phyloP scores from a whole-genome alignment of 2,113 vertebrate species.

The Cyrtonyx montezumae region DNA sequence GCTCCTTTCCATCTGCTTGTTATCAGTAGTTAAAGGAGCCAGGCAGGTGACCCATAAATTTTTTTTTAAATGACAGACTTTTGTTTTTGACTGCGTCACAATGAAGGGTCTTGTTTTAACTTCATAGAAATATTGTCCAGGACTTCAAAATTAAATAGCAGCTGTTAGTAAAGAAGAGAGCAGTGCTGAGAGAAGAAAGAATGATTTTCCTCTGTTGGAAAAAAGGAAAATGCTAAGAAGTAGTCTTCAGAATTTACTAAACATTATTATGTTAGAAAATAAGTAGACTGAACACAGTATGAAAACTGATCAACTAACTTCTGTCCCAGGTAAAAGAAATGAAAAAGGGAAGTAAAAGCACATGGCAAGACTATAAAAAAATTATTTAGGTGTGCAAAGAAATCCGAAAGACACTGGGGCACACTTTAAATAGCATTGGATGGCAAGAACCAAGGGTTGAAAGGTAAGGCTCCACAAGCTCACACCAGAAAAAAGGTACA shows the following conservation, averaged over 20 bases:
- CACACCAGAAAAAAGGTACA: not conserved
- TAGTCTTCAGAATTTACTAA: not conserved
- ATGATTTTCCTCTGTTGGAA: not conserved
- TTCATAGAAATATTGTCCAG: not conserved
- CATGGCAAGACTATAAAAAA: not conserved
- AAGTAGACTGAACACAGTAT: not conserved
- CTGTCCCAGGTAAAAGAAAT: not conserved
- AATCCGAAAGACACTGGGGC: accelerated
- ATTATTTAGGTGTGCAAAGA: not conserved
- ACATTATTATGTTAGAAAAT: not conserved
- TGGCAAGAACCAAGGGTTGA: not conserved
- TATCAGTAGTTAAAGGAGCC: constrained; percentile 46
- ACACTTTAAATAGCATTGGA: accelerated
- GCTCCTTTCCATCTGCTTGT: constrained; percentile 69
- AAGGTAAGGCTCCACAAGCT: constrained; percentile 13
- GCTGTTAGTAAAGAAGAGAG: not conserved
- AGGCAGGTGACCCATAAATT: constrained; percentile 63
- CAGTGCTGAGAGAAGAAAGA: not conserved
- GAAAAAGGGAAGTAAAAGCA: not conserved
- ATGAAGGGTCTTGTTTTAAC: not conserved
- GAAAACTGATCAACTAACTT: not conserved
- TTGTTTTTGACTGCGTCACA: constrained; percentile 1
- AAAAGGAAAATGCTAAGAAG: not conserved
- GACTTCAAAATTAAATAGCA: not conserved
- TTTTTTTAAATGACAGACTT: not conserved